phyloP scores from a whole-genome alignment of 2,888 invertebrate species.

The Tetranychus piercei region DNA sequence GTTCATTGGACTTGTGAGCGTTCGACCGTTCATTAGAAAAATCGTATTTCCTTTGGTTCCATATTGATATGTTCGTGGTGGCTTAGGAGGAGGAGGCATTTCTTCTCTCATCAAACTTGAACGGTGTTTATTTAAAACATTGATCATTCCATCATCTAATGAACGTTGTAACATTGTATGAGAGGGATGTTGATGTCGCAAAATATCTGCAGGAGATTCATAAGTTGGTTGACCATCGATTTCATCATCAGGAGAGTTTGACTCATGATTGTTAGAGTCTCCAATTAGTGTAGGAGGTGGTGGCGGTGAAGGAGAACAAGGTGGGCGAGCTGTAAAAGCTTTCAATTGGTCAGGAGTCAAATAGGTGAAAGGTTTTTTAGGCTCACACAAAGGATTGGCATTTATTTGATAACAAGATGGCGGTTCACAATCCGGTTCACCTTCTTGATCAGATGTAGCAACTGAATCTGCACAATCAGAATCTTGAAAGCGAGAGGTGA shows the following conservation, averaged over 20 bases:
- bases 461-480: neutral
- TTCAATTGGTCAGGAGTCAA: neutral
- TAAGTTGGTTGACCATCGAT: neutral
- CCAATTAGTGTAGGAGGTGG: neutral
- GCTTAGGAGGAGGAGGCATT: constrained; percentile 19
- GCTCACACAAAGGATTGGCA: constrained; percentile 4
- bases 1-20: neutral
- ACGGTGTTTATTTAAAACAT: neutral
- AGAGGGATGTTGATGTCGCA: neutral
- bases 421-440: neutral
- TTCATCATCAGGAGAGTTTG: neutral
- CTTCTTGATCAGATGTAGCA: neutral
- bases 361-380: neutral
- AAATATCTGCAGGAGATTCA: neutral
- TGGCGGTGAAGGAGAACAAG: neutral
- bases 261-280: neutral
- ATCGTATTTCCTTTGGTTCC: constrained; percentile 11
- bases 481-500: neutral
- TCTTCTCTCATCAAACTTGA: neutral
- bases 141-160: neutral
- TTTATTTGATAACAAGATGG: neutral
- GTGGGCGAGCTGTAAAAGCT: neutral
- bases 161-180: neutral
- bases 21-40: neutral
- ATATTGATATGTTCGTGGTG: constrained; percentile 22